Evolutionary conservation across 2,888 invertebrate species (phyloP), one percentile per base, ranked within the genome.

Genomic region (Parochlus steinenii): DNA sequence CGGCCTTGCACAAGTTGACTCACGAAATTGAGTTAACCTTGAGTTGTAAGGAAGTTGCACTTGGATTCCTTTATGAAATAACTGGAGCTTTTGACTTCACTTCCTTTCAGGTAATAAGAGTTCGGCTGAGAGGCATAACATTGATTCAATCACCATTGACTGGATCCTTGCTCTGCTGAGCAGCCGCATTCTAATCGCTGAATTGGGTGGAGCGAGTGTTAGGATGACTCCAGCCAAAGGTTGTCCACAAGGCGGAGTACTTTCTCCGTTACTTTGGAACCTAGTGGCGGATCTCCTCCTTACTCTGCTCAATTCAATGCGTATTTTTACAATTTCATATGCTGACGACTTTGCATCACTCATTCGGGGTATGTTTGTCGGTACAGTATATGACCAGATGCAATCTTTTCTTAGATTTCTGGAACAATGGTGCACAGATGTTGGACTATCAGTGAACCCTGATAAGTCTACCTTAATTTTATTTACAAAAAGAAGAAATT

Each of bases 231-330:
- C 32, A 6, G 36, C 12, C 11, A 37, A 26, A 37, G 48, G 48
- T 5, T 53, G 48, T 36, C 46, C 46, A 7, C 50, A 51, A 39
- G 48, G 48, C 1, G 48, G 47, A 5, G 48, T 48, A 3, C 41
- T 48, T 2, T 50, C 46, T 3, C 50, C 50, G 1, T 41, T 51
- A 1, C 39, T 48, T 25, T 51, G 49, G 48, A 43, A 37, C 30
- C 40, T 48, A 5, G 45, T 50, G 6, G 42, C 47, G 7, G 45
- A 48, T 34, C 44, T 30, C 6, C 40, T 48, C 0, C 38, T 47
- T 1, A 8, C 17, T 3, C 14, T 34, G 29, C 41, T 47, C 3
- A n/a, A n/a, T n/a, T 5, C 19, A 3, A 15, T 8, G 3, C 4
- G 19, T 17, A 5, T 4, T 6, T n/a, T 5, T 5, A 16, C 30